phyloP scores from a whole-genome alignment of 1,140 invertebrate species.

The Hylaeus volcanicus region DNA sequence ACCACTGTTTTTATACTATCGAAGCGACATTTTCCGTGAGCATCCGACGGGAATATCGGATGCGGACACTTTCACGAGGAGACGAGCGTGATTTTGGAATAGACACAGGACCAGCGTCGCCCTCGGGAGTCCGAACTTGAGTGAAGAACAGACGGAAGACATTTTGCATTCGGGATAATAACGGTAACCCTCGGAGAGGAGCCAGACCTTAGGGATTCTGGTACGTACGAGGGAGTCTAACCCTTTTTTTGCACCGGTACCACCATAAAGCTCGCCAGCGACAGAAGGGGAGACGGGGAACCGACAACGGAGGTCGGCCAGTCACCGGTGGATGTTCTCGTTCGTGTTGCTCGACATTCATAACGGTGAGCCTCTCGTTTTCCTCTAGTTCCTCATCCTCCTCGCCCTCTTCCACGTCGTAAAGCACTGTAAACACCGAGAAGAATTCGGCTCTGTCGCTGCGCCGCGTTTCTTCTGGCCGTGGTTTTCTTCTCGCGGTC shows the following conservation, averaged over 20 bases:
- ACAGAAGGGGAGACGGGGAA: slow-evolving; percentile 24
- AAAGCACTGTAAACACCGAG: slow-evolving; percentile 41
- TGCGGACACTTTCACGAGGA: too few species aligned
- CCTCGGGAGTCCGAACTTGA: slow-evolving; percentile 64
- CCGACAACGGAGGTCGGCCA: neutral
- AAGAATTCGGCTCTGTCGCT: slow-evolving; percentile 25
- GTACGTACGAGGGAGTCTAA: slow-evolving; percentile 53
- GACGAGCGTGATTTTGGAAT: neutral
- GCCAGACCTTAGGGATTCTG: slow-evolving; percentile 47
- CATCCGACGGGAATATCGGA: too few species aligned
- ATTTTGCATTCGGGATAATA: slow-evolving; percentile 73
- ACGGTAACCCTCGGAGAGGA: slow-evolving; percentile 62
- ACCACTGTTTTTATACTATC: too few species aligned
- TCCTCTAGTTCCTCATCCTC: neutral
- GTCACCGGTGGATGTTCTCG: slow-evolving; percentile 13
- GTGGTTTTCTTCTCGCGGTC: slow-evolving; percentile 27
- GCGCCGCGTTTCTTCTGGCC: slow-evolving; percentile 19
- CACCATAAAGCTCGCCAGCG: slow-evolving; percentile 54
- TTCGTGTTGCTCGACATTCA: slow-evolving; percentile 54
- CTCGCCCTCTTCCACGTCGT: slow-evolving; percentile 13
- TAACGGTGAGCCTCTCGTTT: slow-evolving; percentile 50
- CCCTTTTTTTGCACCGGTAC: slow-evolving; percentile 65
- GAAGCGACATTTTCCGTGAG: too few species aligned
- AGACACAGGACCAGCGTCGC: slow-evolving; percentile 37
- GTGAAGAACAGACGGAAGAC: slow-evolving; percentile 69